phyloP scores from a whole-genome alignment of 2,888 invertebrate species.

The Eilema caniola region DNA sequence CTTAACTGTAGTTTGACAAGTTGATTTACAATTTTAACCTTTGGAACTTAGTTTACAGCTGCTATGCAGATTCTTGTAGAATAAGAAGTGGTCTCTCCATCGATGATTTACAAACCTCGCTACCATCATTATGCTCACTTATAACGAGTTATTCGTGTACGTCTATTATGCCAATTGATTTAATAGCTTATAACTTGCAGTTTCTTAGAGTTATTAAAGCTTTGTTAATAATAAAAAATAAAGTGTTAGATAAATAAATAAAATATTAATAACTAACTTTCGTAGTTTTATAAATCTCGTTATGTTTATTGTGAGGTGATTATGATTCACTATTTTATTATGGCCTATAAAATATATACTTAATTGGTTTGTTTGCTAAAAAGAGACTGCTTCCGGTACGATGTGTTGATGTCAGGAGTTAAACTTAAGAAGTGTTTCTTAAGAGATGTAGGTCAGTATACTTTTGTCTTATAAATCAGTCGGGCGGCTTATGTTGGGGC shows the following conservation, averaged over 20 bases:
- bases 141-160: slow-evolving; percentile 21
- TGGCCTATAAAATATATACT: slow-evolving; percentile 3
- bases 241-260: slow-evolving; percentile 5
- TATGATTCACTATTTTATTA: background rate
- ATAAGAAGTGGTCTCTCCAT: slow-evolving; percentile 16
- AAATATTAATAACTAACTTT: slow-evolving; percentile 4
- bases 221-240: background rate
- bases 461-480: no score
- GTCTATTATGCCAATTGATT: slow-evolving; percentile 28
- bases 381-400: background rate
- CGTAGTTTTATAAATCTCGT: background rate
- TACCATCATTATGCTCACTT: slow-evolving; percentile 17
- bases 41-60: slow-evolving; percentile 2
- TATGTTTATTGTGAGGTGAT: slow-evolving; percentile 4
- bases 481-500: no score
- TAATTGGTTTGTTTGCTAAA: background rate
- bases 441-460: background rate
- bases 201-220: background rate
- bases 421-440: background rate
- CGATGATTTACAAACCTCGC: slow-evolving; percentile 31
- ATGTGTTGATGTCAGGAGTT: background rate
- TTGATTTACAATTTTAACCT: background rate
- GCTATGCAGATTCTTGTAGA: slow-evolving; percentile 23
- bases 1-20: background rate
- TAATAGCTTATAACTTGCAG: slow-evolving; percentile 11